Percentiles rank a stretch among this genome's conserved stretches.
These are phyloP conservation scores for Pseudorhiza aurosa DNA, from an alignment of 30 jellyfish, hydroid and myxozoan species.

Conservation along the genomic window DNA sequence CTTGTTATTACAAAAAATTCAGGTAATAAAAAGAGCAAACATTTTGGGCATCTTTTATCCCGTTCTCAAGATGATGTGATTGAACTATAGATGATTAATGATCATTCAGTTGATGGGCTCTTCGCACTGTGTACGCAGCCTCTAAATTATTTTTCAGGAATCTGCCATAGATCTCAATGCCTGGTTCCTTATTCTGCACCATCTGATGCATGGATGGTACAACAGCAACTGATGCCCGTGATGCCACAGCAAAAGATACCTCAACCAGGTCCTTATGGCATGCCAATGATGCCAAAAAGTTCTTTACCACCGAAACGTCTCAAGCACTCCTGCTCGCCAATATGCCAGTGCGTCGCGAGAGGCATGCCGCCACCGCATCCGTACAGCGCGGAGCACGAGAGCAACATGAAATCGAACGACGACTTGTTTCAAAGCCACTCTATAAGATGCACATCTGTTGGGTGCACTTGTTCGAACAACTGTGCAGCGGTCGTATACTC, in stretches of 20 bases:
- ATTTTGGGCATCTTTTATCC: too few species aligned
- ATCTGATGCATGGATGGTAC: conserved; percentile 37
- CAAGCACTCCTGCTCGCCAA: neutral
- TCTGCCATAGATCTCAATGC: conserved; percentile 19
- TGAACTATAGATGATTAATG: too few species aligned
- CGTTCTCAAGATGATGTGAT: too few species aligned
- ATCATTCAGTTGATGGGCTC: too few species aligned
- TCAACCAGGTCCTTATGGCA: conserved; percentile 7
- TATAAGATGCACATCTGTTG: neutral
- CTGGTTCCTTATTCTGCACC: conserved; percentile 9
- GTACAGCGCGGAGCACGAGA: neutral
- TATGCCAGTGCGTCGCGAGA: neutral
- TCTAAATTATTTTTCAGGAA: neutral
- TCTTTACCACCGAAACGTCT: conserved; percentile 33
- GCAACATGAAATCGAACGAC: neutral
- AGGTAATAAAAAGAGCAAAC: too few species aligned
- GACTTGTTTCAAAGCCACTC: neutral
- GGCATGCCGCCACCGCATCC: neutral
- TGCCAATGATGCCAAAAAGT: neutral
- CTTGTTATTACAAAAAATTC: too few species aligned
- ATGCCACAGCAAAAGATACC: conserved; percentile 47
- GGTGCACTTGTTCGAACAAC: conserved; percentile 34
- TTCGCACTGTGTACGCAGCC: too few species aligned
- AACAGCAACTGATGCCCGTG: conserved; percentile 6
- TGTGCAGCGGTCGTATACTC: conserved; percentile 1